Percentiles rank a stretch among this genome's conserved stretches.
These are phyloP conservation scores for Galeopsomyia nigrocyanea DNA, from an alignment of 2,888 invertebrate species.

Conservation along the genomic window DNA sequence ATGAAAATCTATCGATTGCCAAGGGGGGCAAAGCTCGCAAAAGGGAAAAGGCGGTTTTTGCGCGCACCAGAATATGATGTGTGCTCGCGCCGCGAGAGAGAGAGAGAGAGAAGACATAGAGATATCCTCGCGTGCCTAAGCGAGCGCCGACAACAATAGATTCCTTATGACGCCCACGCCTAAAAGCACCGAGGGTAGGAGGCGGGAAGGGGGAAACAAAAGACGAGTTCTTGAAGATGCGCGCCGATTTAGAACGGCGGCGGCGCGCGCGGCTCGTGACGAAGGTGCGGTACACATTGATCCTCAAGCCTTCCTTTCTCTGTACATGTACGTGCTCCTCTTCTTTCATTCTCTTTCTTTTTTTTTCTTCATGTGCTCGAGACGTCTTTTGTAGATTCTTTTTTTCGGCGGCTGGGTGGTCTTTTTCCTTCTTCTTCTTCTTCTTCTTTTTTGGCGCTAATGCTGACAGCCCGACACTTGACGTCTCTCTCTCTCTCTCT, in stretches of 20 bases:
- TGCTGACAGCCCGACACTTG: slow-evolving; percentile 5
- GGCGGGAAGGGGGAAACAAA: slow-evolving; percentile 54
- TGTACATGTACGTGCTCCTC: not conserved
- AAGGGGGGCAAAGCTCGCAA: not conserved
- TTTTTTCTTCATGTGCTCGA: not conserved
- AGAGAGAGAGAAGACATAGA: too few relatives aligned
- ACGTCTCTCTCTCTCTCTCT: slow-evolving; percentile 22
- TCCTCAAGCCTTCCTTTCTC: slow-evolving; percentile 35
- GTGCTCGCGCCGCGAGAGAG: too few relatives aligned
- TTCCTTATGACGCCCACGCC: slow-evolving; percentile 59
- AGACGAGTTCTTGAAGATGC: slow-evolving; percentile 19
- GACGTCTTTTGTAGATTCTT: slow-evolving; percentile 25
- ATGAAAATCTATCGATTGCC: not conserved
- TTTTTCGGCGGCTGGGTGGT: not conserved
- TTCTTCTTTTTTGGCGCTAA: not conserved
- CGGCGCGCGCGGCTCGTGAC: slow-evolving; percentile 47
- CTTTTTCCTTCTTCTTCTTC: too few relatives aligned
- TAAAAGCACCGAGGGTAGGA: slow-evolving; percentile 18
- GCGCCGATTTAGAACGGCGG: slow-evolving; percentile 57
- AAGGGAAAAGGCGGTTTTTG: too few relatives aligned
- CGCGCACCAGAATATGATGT: too few relatives aligned
- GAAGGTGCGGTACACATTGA: slow-evolving; percentile 47
- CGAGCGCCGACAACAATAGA: slow-evolving; percentile 59
- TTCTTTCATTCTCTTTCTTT: not conserved
- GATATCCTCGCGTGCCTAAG: not conserved